Evolutionary conservation across 2,888 invertebrate genomes (phyloP).

Genomic region (Xestoiulus laeticollis): DNA sequence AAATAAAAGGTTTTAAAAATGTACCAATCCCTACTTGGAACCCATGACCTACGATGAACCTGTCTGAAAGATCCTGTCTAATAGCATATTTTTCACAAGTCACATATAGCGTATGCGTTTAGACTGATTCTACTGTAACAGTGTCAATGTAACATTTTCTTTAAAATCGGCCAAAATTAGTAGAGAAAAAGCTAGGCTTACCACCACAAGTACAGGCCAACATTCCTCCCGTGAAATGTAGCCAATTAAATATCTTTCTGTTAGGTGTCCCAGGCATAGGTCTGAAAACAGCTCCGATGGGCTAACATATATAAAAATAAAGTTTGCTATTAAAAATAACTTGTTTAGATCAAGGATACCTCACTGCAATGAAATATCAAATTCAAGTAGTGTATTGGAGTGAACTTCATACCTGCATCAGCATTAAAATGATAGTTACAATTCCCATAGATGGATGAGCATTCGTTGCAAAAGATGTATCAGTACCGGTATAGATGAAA

Average conservation of each 20-base stretch:
- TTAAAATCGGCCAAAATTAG: background rate
- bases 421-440: constrained; percentile 73
- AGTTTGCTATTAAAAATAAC: too few species aligned
- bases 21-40: too few species aligned
- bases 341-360: too few species aligned
- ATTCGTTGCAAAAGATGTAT: constrained; percentile 68
- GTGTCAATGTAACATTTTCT: too few species aligned
- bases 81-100: too few species aligned
- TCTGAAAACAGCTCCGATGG: constrained; percentile 85
- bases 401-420: constrained; percentile 56
- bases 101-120: too few species aligned
- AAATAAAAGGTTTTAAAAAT: too few species aligned
- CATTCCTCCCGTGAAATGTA: constrained; percentile 89
- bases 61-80: too few species aligned
- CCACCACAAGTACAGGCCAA: constrained; percentile 86
- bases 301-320: constrained; percentile 68
- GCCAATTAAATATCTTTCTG: constrained; percentile 88
- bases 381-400: background rate
- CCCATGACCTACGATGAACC: too few species aligned
- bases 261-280: constrained; percentile 83
- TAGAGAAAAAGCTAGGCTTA: constrained; percentile 67
- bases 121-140: too few species aligned
- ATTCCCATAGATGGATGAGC: constrained; percentile 85
- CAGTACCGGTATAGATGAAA: constrained; percentile 71
- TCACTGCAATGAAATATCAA: background rate